Conservation (phyloP, 1,140 invertebrate genomes). For the Trypoxylus dichotomus region DNA sequence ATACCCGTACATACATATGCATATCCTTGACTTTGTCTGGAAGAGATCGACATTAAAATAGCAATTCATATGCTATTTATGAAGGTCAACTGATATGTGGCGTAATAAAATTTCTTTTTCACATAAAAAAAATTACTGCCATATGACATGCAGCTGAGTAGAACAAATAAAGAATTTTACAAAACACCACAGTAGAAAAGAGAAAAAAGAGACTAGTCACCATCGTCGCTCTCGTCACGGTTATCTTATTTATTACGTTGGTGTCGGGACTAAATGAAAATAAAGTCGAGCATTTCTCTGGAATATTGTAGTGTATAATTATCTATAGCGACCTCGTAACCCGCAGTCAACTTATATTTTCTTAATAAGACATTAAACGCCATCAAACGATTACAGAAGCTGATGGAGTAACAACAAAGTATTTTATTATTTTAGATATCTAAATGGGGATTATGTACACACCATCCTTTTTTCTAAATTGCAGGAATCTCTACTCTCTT, state of each 20-base stretch:
- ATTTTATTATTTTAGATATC: background rate
- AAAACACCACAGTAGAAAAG: background rate
- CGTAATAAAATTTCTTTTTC: slow-evolving; percentile 15
- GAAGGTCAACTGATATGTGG: slow-evolving; percentile 10
- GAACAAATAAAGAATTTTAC: slow-evolving; percentile 7
- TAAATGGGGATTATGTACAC: background rate
- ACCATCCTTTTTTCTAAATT: background rate
- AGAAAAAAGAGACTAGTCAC: background rate
- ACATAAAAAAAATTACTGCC: slow-evolving; percentile 13
- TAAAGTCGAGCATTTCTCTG: slow-evolving; percentile 2
- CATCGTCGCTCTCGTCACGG: background rate
- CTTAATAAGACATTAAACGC: background rate
- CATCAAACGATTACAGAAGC: background rate
- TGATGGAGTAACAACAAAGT: background rate
- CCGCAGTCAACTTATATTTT: slow-evolving; percentile 6
- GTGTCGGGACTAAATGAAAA: slow-evolving; percentile 20
- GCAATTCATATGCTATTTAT: background rate
- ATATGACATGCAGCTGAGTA: slow-evolving; percentile 18
- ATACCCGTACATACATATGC: background rate
- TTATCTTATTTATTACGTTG: slow-evolving; percentile 16
- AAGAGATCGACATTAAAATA: background rate
- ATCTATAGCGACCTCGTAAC: slow-evolving; percentile 18
- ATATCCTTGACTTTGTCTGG: background rate
- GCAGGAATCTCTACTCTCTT: too few relatives aligned
- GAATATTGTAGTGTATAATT: slow-evolving; percentile 16